These are phyloP conservation scores for Drosophila truncata DNA, from an alignment of 1,140 invertebrate genomes.

Conservation along the genomic window DNA sequence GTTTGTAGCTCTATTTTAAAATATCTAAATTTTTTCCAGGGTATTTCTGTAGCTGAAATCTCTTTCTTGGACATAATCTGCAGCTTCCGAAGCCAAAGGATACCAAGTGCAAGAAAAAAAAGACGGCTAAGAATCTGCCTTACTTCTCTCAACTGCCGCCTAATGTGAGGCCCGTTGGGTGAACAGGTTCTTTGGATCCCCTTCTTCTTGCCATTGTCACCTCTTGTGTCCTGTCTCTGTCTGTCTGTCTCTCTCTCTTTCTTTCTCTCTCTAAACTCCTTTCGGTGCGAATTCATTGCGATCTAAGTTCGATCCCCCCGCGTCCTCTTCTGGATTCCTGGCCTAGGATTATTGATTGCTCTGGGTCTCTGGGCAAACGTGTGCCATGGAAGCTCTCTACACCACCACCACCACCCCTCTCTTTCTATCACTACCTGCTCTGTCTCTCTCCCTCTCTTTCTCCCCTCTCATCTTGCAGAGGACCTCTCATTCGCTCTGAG, in stretches of 20 bases:
- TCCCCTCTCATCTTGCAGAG: not conserved
- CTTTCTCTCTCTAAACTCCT: conserved; percentile 9
- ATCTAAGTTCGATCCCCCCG: conserved; percentile 43
- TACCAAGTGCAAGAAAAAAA: conserved; percentile 38
- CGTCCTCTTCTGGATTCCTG: not conserved
- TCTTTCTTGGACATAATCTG: not conserved
- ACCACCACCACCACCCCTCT: not conserved
- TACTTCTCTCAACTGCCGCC: conserved; percentile 50
- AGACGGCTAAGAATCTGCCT: conserved; percentile 40
- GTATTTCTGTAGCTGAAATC: not conserved
- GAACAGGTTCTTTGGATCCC: conserved; percentile 36
- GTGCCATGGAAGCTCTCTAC: conserved; percentile 26
- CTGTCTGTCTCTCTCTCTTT: not conserved
- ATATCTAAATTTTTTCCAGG: not conserved
- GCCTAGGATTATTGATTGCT: conserved; percentile 76
- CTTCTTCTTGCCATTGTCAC: conserved; percentile 4
- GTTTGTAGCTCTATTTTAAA: not conserved
- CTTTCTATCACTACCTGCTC: not conserved
- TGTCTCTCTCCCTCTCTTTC: not conserved
- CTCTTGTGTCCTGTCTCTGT: conserved; percentile 11
- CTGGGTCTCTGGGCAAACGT: conserved; percentile 79
- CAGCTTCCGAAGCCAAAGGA: conserved; percentile 41
- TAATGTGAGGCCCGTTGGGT: conserved; percentile 53
- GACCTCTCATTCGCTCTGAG: conserved; percentile 5
- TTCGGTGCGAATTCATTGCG: conserved; percentile 33